Evolutionary conservation across 1,140 invertebrate genomes (phyloP).

Genomic region (Epicauta chinensis): DNA sequence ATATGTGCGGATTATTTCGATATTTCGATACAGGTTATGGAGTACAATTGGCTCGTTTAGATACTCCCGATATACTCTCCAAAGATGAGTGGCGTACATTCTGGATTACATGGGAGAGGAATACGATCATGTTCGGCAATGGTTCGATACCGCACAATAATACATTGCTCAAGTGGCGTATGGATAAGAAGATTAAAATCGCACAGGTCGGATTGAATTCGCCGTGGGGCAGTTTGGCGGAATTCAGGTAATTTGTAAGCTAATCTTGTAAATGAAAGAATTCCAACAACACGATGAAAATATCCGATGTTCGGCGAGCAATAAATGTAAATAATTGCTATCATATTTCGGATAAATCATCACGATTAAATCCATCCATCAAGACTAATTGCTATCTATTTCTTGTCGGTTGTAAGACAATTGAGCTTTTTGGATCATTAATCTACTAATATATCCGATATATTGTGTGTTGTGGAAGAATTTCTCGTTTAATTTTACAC

Average conservation of each 20-base stretch:
- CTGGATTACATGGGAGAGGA: constrained; percentile 57
- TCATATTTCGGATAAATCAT: constrained; percentile 15
- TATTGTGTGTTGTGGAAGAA: background rate
- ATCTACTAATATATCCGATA: background rate
- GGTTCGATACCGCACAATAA: constrained; percentile 47
- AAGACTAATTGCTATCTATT: constrained; percentile 11
- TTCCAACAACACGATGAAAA: too few species aligned
- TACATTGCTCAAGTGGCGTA: constrained; percentile 49
- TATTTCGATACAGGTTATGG: constrained; percentile 47
- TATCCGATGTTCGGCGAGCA: too few species aligned
- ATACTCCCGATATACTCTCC: constrained; percentile 48
- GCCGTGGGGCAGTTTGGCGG: constrained; percentile 53
- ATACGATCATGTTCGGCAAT: constrained; percentile 48
- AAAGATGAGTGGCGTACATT: constrained; percentile 49
- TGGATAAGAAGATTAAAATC: constrained; percentile 51
- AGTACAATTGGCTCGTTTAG: constrained; percentile 49
- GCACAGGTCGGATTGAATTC: constrained; percentile 55
- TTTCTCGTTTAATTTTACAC: constrained; percentile 10
- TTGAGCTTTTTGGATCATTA: constrained; percentile 8
- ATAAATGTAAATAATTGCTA: constrained; percentile 16
- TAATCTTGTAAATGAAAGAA: too few species aligned
- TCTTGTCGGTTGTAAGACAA: background rate
- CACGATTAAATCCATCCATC: constrained; percentile 10
- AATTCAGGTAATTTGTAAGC: constrained; percentile 54
- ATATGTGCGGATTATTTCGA: constrained; percentile 5